Evolutionary conservation across 2,888 invertebrate species (phyloP).

Genomic region (Flexamia atlantica): DNA sequence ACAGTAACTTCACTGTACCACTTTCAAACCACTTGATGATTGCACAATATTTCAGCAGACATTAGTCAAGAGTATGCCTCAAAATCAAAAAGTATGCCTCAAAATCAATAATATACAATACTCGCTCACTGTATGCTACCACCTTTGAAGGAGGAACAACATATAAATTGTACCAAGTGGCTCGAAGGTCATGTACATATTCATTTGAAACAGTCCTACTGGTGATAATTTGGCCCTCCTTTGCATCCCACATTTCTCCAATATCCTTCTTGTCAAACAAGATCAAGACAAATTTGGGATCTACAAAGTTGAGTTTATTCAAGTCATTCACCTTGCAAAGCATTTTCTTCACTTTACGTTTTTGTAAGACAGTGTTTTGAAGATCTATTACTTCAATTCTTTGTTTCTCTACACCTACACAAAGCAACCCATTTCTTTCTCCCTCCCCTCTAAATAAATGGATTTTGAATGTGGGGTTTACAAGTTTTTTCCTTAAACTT

Average conservation of each 20-base stretch:
- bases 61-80: too few relatives aligned
- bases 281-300: neutral
- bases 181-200: neutral
- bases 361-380: neutral
- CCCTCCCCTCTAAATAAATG: neutral
- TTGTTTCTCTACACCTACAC: neutral
- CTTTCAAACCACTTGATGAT: too few relatives aligned
- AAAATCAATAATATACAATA: neutral
- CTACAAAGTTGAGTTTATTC: neutral
- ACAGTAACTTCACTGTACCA: too few relatives aligned
- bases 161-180: neutral
- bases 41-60: too few relatives aligned
- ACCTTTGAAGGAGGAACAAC: neutral
- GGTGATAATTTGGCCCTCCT: neutral
- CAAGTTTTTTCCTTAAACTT: too few relatives aligned
- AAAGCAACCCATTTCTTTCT: neutral
- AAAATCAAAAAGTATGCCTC: too few relatives aligned
- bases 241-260: constrained; percentile 3
- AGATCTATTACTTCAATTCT: neutral
- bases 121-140: neutral
- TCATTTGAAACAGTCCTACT: neutral
- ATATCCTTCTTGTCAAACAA: neutral
- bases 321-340: neutral
- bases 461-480: too few relatives aligned
- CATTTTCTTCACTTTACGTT: neutral